phyloP scores from a whole-genome alignment of 2,797 vertebrate species.

The Melopsittacus undulatus region DNA sequence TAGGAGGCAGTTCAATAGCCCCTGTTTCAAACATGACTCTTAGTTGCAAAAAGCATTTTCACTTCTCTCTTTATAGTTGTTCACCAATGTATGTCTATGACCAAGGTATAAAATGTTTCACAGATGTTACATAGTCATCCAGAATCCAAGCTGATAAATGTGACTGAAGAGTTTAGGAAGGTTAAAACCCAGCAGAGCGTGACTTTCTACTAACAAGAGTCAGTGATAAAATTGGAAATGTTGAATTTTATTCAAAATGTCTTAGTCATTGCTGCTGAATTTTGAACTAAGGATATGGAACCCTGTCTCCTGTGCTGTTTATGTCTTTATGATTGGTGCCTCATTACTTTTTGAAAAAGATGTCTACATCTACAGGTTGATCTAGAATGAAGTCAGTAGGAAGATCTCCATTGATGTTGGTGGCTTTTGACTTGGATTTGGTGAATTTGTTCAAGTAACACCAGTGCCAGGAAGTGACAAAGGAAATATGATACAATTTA shows the following conservation, averaged over 20 bases:
- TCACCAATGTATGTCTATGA: background rate
- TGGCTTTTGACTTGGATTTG: background rate
- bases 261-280: background rate
- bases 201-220: background rate
- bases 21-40: background rate
- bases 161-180: background rate
- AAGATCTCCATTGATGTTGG: background rate
- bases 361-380: background rate
- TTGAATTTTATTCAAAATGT: background rate
- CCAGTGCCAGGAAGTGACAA: background rate
- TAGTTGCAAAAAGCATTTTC: background rate
- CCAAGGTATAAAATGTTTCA: background rate
- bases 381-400: background rate
- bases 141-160: background rate
- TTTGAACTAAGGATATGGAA: background rate
- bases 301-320: background rate
- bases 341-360: background rate
- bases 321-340: background rate
- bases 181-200: background rate
- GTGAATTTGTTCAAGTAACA: background rate
- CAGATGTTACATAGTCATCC: background rate
- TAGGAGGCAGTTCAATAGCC: background rate
- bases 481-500: background rate
- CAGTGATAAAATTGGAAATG: background rate
- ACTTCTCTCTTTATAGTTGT: background rate